Base-by-base conservation (phyloP, 2,113 vertebrate genomes). In the Amazona guildingii region DNA sequence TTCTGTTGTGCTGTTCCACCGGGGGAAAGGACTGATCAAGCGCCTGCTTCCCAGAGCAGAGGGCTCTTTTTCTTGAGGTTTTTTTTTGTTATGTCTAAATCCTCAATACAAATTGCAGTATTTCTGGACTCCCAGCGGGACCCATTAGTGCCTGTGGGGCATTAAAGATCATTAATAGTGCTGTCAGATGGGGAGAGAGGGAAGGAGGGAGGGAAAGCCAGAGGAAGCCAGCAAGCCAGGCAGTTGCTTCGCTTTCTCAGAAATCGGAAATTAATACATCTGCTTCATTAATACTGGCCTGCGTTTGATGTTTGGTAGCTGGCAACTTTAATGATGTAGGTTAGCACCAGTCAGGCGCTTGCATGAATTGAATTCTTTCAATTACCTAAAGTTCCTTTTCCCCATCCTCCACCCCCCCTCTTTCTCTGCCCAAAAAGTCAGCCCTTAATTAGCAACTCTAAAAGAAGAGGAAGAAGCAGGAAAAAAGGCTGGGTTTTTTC, bases 91-190 rank as follows among this genome's bases (percentile, higher is more conserved):
- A 98, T 98, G 98, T 99, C 98, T 99, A 99, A 99, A 99, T 99
- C 99, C 98, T 99, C 99, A 98, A 98, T 99, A 99, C 99, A 99
- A 99, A 99, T 99, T 98, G 98, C 98, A 98, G 98, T 99, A 98
- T 99, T 99, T 99, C 98, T 98, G 98, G 98, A 98, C 98, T 99
- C 99, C 99, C 99, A 99, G 98, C 95, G 98, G 98, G 99, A 98
- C 99, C 99, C 98, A 99, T 99, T 99, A 99, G 98, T 99, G 99
- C 99, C 99, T 99, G 99, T 99, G 98, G 99, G 99, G 98, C 99
- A 99, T 99, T 99, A 99, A 99, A 98, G 98, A 99, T 99, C 99
- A 99, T 99, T 99, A 99, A 99, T 99, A 99, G 98, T 98, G 98
- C 99, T 99, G 99, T 99, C 99, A 99, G 98, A 98, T 97, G 98